These are phyloP conservation scores for Cerceris ruficornis DNA, from an alignment of 2,888 invertebrate genomes.

Conservation along the genomic window DNA sequence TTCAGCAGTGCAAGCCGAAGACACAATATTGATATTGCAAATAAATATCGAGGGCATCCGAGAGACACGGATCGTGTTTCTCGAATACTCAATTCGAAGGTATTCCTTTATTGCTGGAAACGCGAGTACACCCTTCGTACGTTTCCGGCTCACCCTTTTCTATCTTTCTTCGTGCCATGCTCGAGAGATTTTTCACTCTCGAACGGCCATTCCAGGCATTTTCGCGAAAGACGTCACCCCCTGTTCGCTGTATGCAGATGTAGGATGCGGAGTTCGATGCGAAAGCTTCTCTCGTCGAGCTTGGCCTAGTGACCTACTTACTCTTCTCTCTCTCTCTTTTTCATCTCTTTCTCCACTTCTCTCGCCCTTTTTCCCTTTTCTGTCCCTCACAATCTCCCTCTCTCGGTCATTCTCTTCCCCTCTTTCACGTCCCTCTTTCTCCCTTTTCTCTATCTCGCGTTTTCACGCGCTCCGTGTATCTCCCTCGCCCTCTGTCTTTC, in stretches of 20 bases:
- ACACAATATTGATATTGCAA: no score
- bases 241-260: slow-evolving; percentile 43
- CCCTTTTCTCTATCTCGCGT: background rate
- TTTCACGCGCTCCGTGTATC: background rate
- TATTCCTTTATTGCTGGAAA: no score
- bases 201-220: slow-evolving; percentile 5
- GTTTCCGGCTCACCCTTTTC: background rate
- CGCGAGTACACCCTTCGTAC: no score
- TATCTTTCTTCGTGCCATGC: background rate
- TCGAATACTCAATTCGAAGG: no score
- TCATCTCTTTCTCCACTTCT: slow-evolving; percentile 19
- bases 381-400: background rate
- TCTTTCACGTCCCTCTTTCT: background rate
- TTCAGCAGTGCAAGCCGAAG: no score
- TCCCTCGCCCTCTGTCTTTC: slow-evolving; percentile 12
- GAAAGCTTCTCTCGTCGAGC: slow-evolving; percentile 52
- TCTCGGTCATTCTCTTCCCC: background rate
- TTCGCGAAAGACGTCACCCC: slow-evolving; percentile 36
- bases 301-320: slow-evolving; percentile 70
- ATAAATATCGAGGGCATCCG: no score
- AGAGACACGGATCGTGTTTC: no score
- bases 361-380: background rate
- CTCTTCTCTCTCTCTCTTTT: slow-evolving; percentile 26
- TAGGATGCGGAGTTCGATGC: slow-evolving; percentile 63
- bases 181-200: slow-evolving; percentile 18